Evolutionary conservation across 1,140 invertebrate species (phyloP), one percentile per base, ranked within the genome.

Genomic region (Lerema accius): DNA sequence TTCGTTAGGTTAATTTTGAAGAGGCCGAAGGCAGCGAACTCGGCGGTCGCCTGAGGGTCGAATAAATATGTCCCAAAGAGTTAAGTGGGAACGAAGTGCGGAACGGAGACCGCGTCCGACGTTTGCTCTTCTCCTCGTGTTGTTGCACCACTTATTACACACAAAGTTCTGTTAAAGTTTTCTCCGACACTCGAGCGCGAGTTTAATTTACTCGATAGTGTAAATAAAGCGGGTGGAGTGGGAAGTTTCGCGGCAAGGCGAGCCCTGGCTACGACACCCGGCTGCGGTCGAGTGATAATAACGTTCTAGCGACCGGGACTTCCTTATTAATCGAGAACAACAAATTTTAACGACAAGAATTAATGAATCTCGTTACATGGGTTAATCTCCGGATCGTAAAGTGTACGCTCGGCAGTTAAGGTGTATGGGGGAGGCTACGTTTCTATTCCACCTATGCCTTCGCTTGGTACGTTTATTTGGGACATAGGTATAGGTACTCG

Each of bases 261-360:
- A 72, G 77, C 84, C 74, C 80, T 65, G 76, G 76, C 72, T 62
- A 72, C 71, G 71, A 66, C 82, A 66, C 74, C 60, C 68, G 40
- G 73, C 77, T 84, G 87, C 78, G 87, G 87, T 89, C 86, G 66
- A 80, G 76, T 82, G 84, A 85, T 87, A 90, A 89, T 90, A 90
- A 90, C 83, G 80, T 87, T 71, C 76, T 74, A 69, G 75, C 80
- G 69, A 73, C 74, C 75, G 76, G 85, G 86, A 80, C 82, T 83
- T 85, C 84, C 89, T 91, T 92, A 92, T 92, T 92, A 91, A 92
- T 92, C 84, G 91, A 86, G 89, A 90, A 91, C 89, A 88, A 91
- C 91, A 92, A 92, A 92, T 92, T 92, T 92, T 92, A 92, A 92
- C 91, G 90, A 92, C 91, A 92, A 89, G 85, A 91, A 92, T 91